Evolutionary conservation across 2,113 vertebrate genomes (phyloP).

Genomic region (Holacanthus passer): DNA sequence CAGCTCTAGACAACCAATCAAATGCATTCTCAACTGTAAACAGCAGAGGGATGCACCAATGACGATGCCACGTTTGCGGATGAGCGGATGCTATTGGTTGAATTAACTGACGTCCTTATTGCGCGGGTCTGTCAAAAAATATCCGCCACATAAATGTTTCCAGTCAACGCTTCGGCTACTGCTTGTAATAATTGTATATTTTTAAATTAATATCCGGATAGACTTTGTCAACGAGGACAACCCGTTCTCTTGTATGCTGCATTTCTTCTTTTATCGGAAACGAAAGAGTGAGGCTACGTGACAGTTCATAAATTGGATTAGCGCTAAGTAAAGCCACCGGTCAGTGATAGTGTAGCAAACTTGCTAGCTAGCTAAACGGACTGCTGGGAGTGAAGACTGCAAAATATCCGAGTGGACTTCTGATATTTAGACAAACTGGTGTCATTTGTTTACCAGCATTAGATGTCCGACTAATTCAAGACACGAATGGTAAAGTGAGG

Average conservation of each 20-base stretch:
- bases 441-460: neutral
- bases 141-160: neutral
- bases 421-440: neutral
- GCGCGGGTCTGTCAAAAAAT: slow-evolving; percentile 80
- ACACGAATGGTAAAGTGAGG: neutral
- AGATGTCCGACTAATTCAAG: neutral
- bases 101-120: slow-evolving; percentile 53
- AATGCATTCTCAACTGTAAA: slow-evolving; percentile 11
- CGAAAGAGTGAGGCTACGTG: slow-evolving; percentile 35
- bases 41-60: slow-evolving; percentile 12
- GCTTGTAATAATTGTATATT: neutral
- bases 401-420: neutral
- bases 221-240: neutral
- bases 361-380: slow-evolving; percentile 39
- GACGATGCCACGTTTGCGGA: rapidly evolving
- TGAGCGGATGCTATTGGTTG: slow-evolving; percentile 57
- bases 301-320: slow-evolving; percentile 79
- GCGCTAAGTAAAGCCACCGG: slow-evolving; percentile 68
- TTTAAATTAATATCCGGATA: neutral
- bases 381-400: neutral
- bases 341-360: slow-evolving; percentile 58
- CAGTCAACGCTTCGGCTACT: neutral
- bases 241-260: neutral
- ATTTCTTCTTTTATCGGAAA: slow-evolving; percentile 15
- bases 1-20: slow-evolving; percentile 49